phyloP scores from a whole-genome alignment of 30 jellyfish, hydroid and myxozoan species.

The Euphysa ruthae region DNA sequence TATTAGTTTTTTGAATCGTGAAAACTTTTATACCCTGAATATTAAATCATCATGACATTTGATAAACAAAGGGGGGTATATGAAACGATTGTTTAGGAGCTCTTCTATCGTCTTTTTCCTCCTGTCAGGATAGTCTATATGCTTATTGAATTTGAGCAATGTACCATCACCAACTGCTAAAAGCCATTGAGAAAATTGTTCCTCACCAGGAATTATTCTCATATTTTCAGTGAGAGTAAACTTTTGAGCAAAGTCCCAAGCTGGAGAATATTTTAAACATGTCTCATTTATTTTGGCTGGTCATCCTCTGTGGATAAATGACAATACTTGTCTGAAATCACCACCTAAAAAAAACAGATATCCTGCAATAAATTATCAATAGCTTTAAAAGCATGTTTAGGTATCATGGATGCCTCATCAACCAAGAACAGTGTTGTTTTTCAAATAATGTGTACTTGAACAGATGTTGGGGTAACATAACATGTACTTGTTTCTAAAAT shows the following conservation, averaged over 20 bases:
- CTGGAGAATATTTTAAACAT: neutral
- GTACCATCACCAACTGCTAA: neutral
- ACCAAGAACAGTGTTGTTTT: neutral
- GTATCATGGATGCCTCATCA: slow-evolving; percentile 45
- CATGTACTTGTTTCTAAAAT: neutral
- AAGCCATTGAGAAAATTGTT: neutral
- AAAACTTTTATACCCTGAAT: no score
- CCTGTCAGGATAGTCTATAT: no score
- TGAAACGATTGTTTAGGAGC: no score
- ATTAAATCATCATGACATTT: no score
- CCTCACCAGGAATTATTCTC: neutral
- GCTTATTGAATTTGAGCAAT: no score
- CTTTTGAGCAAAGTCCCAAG: neutral
- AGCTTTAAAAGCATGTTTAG: slow-evolving; percentile 20
- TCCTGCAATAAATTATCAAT: slow-evolving; percentile 21
- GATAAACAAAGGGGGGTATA: no score
- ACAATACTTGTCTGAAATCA: slow-evolving; percentile 1
- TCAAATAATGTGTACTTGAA: neutral
- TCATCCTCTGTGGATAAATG: neutral
- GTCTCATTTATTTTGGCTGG: neutral
- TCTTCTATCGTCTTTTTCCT: no score
- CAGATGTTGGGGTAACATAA: neutral
- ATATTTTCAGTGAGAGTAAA: neutral
- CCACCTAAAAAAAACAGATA: slow-evolving; percentile 2
- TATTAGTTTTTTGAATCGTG: no score